Evolutionary conservation across 37 sponge, comb jelly and placozoan species (phyloP).

Genomic region (Beroe forskalii): DNA sequence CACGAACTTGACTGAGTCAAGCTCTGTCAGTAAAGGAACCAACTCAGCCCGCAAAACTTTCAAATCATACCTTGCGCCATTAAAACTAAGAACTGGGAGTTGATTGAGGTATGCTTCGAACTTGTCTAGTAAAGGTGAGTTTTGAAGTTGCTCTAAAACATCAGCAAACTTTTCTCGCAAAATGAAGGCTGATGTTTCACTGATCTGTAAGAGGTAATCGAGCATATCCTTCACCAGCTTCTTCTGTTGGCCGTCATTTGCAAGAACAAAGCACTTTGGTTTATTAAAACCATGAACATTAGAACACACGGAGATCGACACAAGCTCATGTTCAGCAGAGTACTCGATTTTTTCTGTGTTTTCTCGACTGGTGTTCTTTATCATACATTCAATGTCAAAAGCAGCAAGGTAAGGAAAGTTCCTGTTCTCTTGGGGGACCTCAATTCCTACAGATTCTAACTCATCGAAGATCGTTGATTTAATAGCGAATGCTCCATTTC

Average conservation of each 20-base stretch:
- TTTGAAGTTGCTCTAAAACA: background rate
- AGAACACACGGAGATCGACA: conserved; percentile 12
- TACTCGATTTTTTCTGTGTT: background rate
- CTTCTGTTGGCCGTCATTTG: background rate
- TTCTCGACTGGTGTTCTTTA: background rate
- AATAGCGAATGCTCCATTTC: background rate
- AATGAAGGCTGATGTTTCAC: background rate
- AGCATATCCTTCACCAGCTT: background rate
- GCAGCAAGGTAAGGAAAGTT: background rate
- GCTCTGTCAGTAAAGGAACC: background rate
- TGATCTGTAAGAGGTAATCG: background rate
- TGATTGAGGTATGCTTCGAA: background rate
- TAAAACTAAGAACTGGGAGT: background rate
- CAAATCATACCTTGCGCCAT: background rate
- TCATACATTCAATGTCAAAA: background rate
- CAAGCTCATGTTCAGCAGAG: background rate
- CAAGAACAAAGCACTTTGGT: conserved; percentile 8
- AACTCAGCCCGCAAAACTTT: background rate
- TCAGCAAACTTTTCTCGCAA: background rate
- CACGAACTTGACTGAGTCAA: background rate
- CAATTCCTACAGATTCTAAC: background rate
- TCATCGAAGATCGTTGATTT: conserved; percentile 4
- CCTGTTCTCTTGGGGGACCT: background rate
- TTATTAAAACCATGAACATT: background rate
- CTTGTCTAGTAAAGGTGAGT: background rate